Base-by-base conservation (phyloP, 2,113 vertebrate genomes). In the Pelmatolapia mariae region DNA sequence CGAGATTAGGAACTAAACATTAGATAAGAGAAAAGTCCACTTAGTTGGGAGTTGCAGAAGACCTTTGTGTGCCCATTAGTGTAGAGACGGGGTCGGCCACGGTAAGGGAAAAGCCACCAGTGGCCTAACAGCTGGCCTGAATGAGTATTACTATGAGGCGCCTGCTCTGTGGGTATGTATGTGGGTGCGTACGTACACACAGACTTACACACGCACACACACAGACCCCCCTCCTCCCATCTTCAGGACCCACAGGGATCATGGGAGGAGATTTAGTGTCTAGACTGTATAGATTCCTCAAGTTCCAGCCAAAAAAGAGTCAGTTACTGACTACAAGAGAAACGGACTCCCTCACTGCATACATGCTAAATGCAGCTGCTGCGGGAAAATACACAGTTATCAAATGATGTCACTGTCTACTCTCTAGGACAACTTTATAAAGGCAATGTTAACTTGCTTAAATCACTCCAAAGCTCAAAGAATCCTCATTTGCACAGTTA, bases 231-330 rank as follows among this genome's bases (percentile, higher is more conserved):
- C 76, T 45, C 89, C 89, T 81, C 76, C 59, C 59, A 86, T 93
- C 90, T 93, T 93, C 83, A 92, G 68, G 89, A 94, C 89, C 90
- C 93, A 82, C 7, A 80, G 88, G 94, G 92, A 95, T 95, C 94
- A 93, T 85, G 76, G 85, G 84, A 92, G 93, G 91, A 95, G 93
- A 92, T 96, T 92, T 95, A 84, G 89, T 94, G 95, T 95, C 94
- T 96, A 96, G 95, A 96, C 95, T 93, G 81, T 90, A 91, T 91
- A 94, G 96, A 96, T 96, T 96, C 94, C 95, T 92, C 82, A 9
- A 87, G 94, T 93, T 95, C 92, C 93, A 95, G 91, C 84, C 89
- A 95, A 89, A 86, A 92, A 89, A 87, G 80, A 86, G 88, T 50
- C 38, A 85, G 85, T 83, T 85, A 81, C 59, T 29, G 71, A 73